Conservation (phyloP, 2,797 vertebrate genomes). For the Valencia hispanica region DNA sequence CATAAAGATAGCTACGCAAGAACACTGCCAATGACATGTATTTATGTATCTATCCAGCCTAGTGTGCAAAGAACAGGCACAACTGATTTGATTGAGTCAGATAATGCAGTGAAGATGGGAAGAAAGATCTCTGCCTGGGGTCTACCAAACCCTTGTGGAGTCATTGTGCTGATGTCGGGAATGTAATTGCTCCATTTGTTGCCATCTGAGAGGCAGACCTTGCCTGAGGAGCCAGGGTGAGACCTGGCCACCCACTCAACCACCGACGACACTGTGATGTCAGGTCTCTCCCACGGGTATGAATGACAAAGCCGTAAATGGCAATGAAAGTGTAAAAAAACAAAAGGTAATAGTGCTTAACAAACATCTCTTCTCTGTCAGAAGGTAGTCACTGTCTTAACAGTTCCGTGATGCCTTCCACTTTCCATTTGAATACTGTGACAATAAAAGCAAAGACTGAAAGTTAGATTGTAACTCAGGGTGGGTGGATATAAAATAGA, state of each 20-base stretch:
- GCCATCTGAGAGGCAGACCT: slow-evolving; percentile 32
- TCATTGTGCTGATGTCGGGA: slow-evolving; percentile 23
- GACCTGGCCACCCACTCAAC: slow-evolving; percentile 30
- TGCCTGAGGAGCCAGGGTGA: slow-evolving; percentile 41
- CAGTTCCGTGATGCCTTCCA: not conserved
- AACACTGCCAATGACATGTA: not conserved
- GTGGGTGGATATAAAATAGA: too few relatives aligned
- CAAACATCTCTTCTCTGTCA: not conserved
- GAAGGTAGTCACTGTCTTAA: not conserved
- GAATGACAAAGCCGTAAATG: slow-evolving; percentile 28
- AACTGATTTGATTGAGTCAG: slow-evolving; percentile 41
- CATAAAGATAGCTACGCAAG: not conserved
- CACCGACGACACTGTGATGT: slow-evolving; percentile 43
- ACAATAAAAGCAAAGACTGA: not conserved
- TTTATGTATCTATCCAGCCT: not conserved
- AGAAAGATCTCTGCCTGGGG: slow-evolving; percentile 8
- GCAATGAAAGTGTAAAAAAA: not conserved
- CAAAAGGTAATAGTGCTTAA: not conserved
- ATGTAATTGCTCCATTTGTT: slow-evolving; percentile 53
- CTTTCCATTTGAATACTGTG: not conserved
- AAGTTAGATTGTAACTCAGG: too few relatives aligned
- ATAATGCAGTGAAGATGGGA: slow-evolving; percentile 9
- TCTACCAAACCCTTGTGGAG: slow-evolving; percentile 24
- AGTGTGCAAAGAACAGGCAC: slow-evolving; percentile 9
- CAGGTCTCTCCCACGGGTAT: slow-evolving; percentile 21